Conservation (phyloP, 2,113 vertebrate genomes). For the Cyanocitta stelleri region DNA sequence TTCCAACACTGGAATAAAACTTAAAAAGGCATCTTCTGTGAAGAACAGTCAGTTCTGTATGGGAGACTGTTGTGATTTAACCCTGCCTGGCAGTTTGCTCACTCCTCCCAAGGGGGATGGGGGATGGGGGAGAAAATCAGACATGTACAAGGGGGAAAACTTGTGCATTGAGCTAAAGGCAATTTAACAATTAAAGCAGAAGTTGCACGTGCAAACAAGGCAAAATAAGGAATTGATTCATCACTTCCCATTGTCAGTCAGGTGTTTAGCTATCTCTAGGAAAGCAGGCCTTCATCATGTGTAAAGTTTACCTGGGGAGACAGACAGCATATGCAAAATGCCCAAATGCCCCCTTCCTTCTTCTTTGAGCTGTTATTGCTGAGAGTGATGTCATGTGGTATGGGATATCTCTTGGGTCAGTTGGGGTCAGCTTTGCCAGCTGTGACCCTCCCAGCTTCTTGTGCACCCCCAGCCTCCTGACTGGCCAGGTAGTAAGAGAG, state of each 20-base stretch:
- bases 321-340: neutral
- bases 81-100: neutral
- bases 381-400: neutral
- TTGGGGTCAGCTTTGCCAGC: neutral
- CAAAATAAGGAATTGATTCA: neutral
- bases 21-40: neutral
- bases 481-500: neutral
- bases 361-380: neutral
- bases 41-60: neutral
- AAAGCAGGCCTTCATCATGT: neutral
- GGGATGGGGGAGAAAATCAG: neutral
- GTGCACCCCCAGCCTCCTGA: neutral
- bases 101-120: no score
- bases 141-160: neutral
- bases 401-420: neutral
- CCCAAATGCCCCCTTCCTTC: neutral
- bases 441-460: neutral
- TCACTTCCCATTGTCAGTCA: neutral
- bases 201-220: accelerated
- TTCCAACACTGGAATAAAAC: neutral
- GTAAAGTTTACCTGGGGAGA: neutral
- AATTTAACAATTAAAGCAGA: neutral
- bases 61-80: neutral
- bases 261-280: neutral
- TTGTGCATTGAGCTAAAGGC: neutral